Evolutionary conservation across 1,140 invertebrate genomes (phyloP).

Genomic region (Homalodisca vitripennis): DNA sequence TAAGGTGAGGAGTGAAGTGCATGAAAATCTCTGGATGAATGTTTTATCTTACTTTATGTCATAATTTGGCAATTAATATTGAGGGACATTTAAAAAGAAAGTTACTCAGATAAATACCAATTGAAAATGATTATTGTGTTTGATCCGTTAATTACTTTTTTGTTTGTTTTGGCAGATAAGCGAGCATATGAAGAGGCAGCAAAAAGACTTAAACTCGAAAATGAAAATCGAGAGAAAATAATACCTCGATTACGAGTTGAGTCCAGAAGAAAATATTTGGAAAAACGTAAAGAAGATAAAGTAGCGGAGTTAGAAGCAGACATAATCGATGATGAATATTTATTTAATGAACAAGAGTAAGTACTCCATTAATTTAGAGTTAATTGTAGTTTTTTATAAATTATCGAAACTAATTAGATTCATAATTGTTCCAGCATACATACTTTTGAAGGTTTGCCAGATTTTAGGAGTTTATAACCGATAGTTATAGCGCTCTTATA

Average conservation of each 20-base stretch:
- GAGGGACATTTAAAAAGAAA: conserved; percentile 13
- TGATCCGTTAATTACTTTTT: conserved; percentile 19
- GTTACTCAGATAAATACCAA: conserved; percentile 18
- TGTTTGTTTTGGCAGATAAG: conserved; percentile 57
- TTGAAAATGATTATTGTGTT: too few relatives aligned
- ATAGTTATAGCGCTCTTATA: too few relatives aligned
- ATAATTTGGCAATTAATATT: background rate
- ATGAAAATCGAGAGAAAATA: conserved; percentile 80
- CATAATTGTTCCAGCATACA: background rate
- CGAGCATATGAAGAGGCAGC: conserved; percentile 89
- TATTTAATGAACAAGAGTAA: conserved; percentile 87
- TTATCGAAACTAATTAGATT: background rate
- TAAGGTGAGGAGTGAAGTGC: background rate
- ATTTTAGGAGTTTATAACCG: too few relatives aligned
- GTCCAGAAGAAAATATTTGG: conserved; percentile 91
- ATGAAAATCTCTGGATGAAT: background rate
- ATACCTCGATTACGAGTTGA: conserved; percentile 86
- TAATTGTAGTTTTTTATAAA: background rate
- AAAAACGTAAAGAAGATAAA: conserved; percentile 96
- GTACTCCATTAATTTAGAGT: conserved; percentile 44
- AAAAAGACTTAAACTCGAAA: conserved; percentile 85
- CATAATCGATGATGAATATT: conserved; percentile 94
- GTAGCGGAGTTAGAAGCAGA: conserved; percentile 93
- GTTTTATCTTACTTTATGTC: background rate
- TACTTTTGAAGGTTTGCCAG: too few relatives aligned